These are phyloP conservation scores for Tupaia tana DNA, from an alignment of 2,113 vertebrate species.

Conservation along the genomic window DNA sequence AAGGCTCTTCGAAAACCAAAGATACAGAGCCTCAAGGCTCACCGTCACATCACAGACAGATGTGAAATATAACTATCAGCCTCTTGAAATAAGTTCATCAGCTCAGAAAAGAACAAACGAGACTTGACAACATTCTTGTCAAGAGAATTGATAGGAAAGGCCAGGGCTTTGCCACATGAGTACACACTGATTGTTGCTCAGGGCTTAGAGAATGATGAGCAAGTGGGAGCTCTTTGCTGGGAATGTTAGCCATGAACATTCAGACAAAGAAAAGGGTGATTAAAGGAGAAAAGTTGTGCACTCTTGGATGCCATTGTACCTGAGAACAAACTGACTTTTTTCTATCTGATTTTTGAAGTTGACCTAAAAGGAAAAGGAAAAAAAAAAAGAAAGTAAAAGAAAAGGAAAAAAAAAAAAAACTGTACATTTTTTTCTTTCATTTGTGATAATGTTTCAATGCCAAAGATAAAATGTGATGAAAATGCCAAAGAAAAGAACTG, in stretches of 20 bases:
- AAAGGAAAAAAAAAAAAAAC: slow-evolving; percentile 8
- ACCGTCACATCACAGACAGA: slow-evolving; percentile 46
- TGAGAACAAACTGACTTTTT: slow-evolving; percentile 49
- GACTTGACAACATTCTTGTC: slow-evolving; percentile 82
- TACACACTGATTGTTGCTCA: slow-evolving; percentile 71
- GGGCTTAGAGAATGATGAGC: slow-evolving; percentile 73
- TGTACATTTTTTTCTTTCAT: slow-evolving; percentile 61
- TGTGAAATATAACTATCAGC: slow-evolving; percentile 74
- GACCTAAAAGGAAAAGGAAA: slow-evolving; percentile 42
- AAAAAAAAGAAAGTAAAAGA: not conserved
- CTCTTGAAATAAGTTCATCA: slow-evolving; percentile 77
- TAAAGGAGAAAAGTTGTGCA: not conserved
- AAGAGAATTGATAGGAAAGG: slow-evolving; percentile 82
- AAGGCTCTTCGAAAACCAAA: slow-evolving; percentile 43
- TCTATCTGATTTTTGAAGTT: slow-evolving; percentile 35
- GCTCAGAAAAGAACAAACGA: slow-evolving; percentile 77
- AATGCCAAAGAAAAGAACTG: slow-evolving; percentile 68
- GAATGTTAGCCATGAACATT: slow-evolving; percentile 36
- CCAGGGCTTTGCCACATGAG: slow-evolving; percentile 78
- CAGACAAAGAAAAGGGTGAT: slow-evolving; percentile 67
- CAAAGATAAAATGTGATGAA: slow-evolving; percentile 74
- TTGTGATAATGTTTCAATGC: slow-evolving; percentile 70
- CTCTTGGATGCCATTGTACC: slow-evolving; percentile 38
- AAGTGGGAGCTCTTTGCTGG: slow-evolving; percentile 61
- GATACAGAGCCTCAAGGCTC: slow-evolving; percentile 67